Percentiles rank a stretch among this genome's conserved stretches.
Evolutionary conservation across 2,113 vertebrate species (phyloP).

Genomic region (Peromyscus polionotus): DNA sequence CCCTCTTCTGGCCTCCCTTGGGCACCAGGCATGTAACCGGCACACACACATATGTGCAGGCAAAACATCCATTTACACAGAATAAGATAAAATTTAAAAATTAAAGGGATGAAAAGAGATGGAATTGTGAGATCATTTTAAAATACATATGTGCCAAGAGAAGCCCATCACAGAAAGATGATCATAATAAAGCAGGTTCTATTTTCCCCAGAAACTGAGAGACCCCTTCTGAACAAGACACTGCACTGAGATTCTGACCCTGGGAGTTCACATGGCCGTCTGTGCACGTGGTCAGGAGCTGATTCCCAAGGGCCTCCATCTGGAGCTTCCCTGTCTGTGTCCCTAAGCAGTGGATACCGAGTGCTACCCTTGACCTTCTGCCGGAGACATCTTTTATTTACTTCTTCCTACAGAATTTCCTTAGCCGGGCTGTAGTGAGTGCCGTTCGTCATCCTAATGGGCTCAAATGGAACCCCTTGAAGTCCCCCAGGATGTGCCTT

Average conservation of each 20-base stretch:
- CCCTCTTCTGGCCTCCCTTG: too few relatives aligned
- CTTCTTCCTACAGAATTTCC: not conserved
- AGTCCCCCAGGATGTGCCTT: not conserved
- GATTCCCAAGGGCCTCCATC: not conserved
- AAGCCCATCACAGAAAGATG: not conserved
- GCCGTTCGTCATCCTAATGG: slow-evolving; percentile 45
- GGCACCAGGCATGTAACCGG: not conserved
- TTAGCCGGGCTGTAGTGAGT: not conserved
- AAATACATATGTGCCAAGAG: not conserved
- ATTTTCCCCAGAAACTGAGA: accelerated
- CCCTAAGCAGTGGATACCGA: not conserved
- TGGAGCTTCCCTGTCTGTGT: not conserved
- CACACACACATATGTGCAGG: not conserved
- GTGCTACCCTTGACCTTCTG: not conserved
- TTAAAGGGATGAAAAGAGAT: not conserved
- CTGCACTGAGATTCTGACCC: not conserved
- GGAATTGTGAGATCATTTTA: not conserved
- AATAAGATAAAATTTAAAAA: not conserved
- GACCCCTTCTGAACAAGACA: not conserved
- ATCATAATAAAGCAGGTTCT: not conserved
- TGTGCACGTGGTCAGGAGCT: not conserved
- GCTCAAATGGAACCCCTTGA: slow-evolving; percentile 6
- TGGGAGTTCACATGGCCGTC: not conserved
- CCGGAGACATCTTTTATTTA: slow-evolving; percentile 24
- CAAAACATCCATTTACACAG: not conserved